phyloP scores from a whole-genome alignment of 2,113 vertebrate species.

The Kobus ellipsiprymnus region DNA sequence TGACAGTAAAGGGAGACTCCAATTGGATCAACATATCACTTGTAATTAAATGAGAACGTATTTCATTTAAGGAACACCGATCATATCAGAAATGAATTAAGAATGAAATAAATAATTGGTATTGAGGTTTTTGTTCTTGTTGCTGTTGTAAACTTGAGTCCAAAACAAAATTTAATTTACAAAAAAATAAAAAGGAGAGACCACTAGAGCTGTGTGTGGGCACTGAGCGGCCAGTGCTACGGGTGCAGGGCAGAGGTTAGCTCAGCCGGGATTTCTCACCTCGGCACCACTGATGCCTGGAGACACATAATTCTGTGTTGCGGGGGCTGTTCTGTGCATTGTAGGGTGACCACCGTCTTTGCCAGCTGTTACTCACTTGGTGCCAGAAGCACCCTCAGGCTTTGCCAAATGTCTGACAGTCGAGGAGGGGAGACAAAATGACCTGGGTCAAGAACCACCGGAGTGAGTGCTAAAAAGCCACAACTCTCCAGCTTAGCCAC shows the following conservation, averaged over 20 bases:
- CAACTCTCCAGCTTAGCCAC: neutral
- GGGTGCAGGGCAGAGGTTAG: neutral
- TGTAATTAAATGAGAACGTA: neutral
- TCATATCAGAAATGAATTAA: neutral
- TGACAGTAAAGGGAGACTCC: neutral
- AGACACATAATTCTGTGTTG: neutral
- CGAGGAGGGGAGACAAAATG: neutral
- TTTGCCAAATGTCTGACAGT: neutral
- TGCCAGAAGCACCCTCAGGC: neutral
- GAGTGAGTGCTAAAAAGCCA: neutral
- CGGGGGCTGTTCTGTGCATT: neutral
- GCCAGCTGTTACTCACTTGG: neutral
- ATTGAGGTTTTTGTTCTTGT: neutral
- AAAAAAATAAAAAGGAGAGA: neutral
- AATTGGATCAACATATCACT: neutral
- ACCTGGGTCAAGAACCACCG: neutral
- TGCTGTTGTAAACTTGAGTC: neutral
- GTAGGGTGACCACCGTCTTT: neutral
- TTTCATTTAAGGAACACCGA: neutral
- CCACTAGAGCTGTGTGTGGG: neutral
- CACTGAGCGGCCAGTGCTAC: accelerated
- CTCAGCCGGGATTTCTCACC: neutral
- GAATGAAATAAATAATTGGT: neutral
- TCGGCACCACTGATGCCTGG: accelerated
- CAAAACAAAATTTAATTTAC: neutral